Base-by-base conservation (phyloP, 2,113 vertebrate genomes). In the Cacatua alba region DNA sequence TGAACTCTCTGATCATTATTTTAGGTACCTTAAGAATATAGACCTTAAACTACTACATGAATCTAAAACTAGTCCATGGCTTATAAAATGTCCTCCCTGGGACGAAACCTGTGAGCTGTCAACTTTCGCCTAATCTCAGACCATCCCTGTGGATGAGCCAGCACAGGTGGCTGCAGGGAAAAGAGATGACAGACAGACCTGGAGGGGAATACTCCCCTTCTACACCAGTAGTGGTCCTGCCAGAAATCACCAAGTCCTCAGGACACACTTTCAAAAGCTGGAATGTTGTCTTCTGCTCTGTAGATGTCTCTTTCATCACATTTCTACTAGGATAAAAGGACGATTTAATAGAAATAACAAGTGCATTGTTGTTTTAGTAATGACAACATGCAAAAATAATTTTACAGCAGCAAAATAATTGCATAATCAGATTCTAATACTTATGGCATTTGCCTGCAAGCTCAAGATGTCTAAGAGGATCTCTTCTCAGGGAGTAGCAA, bases 131-230 rank as follows among this genome's bases (percentile, higher is more conserved):
- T 48, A 13, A 35, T 29, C 14, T 76, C 14, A 67, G 62, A 16
- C 67, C 13, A 16, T 12, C 6, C 31, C 29, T 70, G 18, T 43
- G 19, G 12, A 78, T 5, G n/a, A 72, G 15, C 12, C 13, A 57
- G 18, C 3, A 17, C 1, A 1, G 4, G 6, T 19, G 28, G 5
- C 25, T 43, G 25, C 13, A 12, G 44, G 23, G 17, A 46, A 51
- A 81, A 2, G 7, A 46, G 21, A 33, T 49, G 55, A 49, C 63
- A 75, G 46, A 46, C 28, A 74, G 17, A 13, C 41, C 15, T 59
- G 16, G 17, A 63, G n/a, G 14, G 19, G 13, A 74, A 57, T 4
- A 10, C 10, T 84, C 9, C 13, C 9, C 6, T 67, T 8, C n/a
- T 33, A 13, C 48, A 67, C 1, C 31, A 52, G 13, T 35, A 29